Base-by-base conservation (phyloP, 1,140 invertebrate species). In the Oedothorax gibbosus region DNA sequence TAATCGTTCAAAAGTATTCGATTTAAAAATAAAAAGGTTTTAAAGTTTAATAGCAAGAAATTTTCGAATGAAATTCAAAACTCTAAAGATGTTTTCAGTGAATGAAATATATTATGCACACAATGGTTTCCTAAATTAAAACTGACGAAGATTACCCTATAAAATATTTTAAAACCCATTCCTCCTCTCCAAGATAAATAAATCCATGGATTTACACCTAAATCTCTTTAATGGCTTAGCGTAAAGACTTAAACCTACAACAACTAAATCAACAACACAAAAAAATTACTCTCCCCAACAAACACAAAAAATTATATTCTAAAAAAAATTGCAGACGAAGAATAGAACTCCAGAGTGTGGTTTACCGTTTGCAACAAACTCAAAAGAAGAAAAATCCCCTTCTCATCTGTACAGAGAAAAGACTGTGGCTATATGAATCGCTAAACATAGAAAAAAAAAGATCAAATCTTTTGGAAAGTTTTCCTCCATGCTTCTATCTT, bases 211-310 rank as follows among this genome's bases (percentile, higher is more conserved):
- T 84, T 84, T 76, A 68, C 72, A 68, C 53, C 64, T 50, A 75
- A 84, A 84, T 71, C 81, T 84, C 81, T 75, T 83, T 84, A 84
- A 84, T 84, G 71, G 81, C 81, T 84, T 84, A 82, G 75, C 71
- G 71, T 84, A 75, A 84, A 84, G 69, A 84, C 76, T 84, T 75
- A 84, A 84, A 84, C 68, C 81, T 82, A 35, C 35, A 35, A 35
- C 35, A 35, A 35, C 49, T 56, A 49, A 60, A 73, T 73, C 56
- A 64, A 21, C n/a, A 54, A 18, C 14, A 20, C 7, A 64, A 75
- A 66, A 84, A 80, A 75, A 85, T 20, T 35, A 14, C 9, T 35
- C 75, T 68, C 35, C 7, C 35, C 11, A 10, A 18, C 4, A 35
- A 49, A 18, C 8, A 60, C 12, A 78, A 85, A 72, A 71, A 72